A percentile compares a stretch with the other conserved stretches of the same genome.
Evolutionary conservation across 2,113 vertebrate genomes (phyloP).

Genomic region (Megaceryle maxima): DNA sequence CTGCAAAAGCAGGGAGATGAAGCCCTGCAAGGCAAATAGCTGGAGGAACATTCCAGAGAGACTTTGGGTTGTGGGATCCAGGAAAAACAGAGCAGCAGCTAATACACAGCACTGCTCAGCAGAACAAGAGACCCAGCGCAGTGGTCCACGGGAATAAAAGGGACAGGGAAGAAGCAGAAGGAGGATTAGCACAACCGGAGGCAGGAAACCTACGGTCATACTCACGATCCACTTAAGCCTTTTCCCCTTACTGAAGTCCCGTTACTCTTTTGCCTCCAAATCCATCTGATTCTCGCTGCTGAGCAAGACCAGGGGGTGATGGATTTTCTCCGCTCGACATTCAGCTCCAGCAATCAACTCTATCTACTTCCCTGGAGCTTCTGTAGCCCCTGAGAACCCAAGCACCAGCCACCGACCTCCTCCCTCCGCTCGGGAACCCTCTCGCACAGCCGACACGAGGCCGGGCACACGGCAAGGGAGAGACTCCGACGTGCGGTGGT

Average conservation of each 20-base stretch:
- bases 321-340: neutral
- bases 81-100: neutral
- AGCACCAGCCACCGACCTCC: neutral
- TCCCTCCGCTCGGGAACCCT: neutral
- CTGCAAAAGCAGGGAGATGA: neutral
- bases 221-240: neutral
- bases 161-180: neutral
- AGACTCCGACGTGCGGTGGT: fast-evolving
- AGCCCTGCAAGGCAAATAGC: neutral
- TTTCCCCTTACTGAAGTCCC: neutral
- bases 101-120: neutral
- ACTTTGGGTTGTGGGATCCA: neutral
- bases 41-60: constrained; percentile 2
- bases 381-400: neutral
- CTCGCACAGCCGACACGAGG: fast-evolving
- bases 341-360: neutral
- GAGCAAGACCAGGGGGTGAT: neutral
- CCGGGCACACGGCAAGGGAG: neutral
- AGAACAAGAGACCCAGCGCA: neutral
- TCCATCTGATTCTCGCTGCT: neutral
- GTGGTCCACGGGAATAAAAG: neutral
- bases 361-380: neutral
- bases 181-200: neutral
- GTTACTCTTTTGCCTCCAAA: neutral
- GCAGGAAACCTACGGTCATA: neutral